A percentile compares a stretch with the other conserved stretches of the same genome.
These are phyloP conservation scores for Atlantisia rogersi DNA, from an alignment of 2,113 vertebrate species.

Conservation along the genomic window DNA sequence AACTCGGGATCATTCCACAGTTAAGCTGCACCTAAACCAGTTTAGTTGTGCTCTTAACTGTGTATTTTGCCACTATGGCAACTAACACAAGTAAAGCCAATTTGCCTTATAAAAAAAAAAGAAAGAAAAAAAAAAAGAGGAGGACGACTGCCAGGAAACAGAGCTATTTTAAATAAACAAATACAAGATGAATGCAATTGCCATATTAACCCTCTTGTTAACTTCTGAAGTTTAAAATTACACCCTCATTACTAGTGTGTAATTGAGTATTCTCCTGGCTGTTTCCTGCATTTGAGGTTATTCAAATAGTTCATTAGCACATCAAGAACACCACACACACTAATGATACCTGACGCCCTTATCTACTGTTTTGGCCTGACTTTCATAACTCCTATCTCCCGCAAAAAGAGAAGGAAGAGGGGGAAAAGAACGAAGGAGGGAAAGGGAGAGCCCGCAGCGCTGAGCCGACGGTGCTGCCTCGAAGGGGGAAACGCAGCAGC, in stretches of 20 bases:
- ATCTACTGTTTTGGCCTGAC: background rate
- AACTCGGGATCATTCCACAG: background rate
- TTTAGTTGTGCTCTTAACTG: conserved; percentile 2
- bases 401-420: background rate
- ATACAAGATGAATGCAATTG: conserved; percentile 65
- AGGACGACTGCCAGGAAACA: conserved; percentile 52
- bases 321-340: conserved; percentile 22
- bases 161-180: conserved; percentile 59
- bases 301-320: conserved; percentile 59
- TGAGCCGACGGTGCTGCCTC: rapidly evolving
- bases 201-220: conserved; percentile 56
- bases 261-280: conserved; percentile 53
- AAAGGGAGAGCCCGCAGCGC: background rate
- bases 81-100: conserved; percentile 8
- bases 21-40: background rate
- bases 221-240: conserved; percentile 68
- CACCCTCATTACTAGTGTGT: conserved; percentile 41
- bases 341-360: conserved; percentile 39
- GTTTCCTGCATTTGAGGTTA: conserved; percentile 61
- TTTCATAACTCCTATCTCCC: background rate
- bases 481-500: background rate
- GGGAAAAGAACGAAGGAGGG: background rate
- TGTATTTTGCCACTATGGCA: conserved; percentile 5
- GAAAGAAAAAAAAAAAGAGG: background rate
- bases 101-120: background rate